phyloP scores from a whole-genome alignment of 1,140 invertebrate species.

The Drosophila arizonae region DNA sequence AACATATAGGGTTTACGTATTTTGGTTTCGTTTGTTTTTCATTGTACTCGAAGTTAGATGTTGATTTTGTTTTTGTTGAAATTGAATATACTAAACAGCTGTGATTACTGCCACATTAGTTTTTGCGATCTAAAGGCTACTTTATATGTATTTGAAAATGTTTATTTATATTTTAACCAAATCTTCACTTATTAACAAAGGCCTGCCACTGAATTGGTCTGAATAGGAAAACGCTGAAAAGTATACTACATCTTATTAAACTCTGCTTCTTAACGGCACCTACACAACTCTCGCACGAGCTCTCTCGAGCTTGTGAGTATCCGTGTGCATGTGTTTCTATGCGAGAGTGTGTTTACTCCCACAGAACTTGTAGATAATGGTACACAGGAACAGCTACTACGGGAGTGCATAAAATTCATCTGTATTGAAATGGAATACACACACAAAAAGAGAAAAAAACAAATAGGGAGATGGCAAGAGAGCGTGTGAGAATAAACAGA shows the following conservation, averaged over 20 bases:
- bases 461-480: conserved; percentile 16
- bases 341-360: conserved; percentile 9
- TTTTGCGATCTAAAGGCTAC: not conserved
- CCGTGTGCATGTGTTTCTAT: not conserved
- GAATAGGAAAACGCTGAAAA: conserved; percentile 52
- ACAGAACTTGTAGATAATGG: conserved; percentile 43
- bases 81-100: not conserved
- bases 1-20: conserved; percentile 44
- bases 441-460: not conserved
- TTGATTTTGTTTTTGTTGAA: not conserved
- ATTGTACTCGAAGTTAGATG: not conserved
- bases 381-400: conserved; percentile 21
- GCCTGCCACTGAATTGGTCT: conserved; percentile 26
- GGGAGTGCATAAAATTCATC: conserved; percentile 2
- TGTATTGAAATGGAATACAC: not conserved
- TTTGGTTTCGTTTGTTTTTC: conserved; percentile 6
- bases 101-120: not conserved
- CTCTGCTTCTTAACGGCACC: conserved; percentile 16
- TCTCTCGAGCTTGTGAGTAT: not conserved
- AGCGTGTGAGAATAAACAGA: not conserved
- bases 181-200: conserved; percentile 1
- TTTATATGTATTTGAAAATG: not conserved
- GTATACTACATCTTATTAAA: conserved; percentile 50
- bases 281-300: too few relatives aligned
- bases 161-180: not conserved